Base-by-base conservation (phyloP, 2,888 invertebrate species). In the Scaptomyza polygonia region DNA sequence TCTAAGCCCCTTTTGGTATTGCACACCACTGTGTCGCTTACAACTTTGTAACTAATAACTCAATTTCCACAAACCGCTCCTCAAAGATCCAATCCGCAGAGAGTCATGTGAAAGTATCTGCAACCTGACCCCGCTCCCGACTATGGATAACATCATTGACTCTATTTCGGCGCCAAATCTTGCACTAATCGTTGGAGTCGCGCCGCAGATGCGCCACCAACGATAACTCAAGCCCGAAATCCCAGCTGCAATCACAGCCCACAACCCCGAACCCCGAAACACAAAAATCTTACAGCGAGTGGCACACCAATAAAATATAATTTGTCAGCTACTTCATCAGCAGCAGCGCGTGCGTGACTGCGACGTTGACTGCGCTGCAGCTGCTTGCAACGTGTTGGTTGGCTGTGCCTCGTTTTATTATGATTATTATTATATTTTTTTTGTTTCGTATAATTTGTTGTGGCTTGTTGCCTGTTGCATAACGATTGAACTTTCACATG, bases 291-390 rank as follows among this genome's bases (percentile, higher is more conserved):
- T 34, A 25, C 58, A 55, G 51, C 49, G 47, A 25, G 54, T 61
- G 58, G 79, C 39, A 16, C 43, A 55, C 61, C 52, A 81, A 79
- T 77, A 67, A 83, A 81, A 39, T 67, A 67, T 79, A 80, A 84
- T 83, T 77, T 84, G 58, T 69, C 65, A 72, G 80, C 84, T 77
- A 79, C 82, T 84, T 84, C 74, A 74, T 79, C 81, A 70, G 73
- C 64, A 14, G 63, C 45, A 62, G 66, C 82, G 74, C 85, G 82
- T 83, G 84, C 83, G 84, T 84, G 85, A 79, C 82, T 53, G 44
- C 61, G 54, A 43, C 65, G 52, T 53, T 62, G 49, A 64, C 59
- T 18, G 42, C 14, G 53, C 48, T 42, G 59, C 53, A 36, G 54
- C 27, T 18, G 43, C 62, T 54, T 53, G 61, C 67, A 63, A 67